Evolutionary conservation across 2,888 invertebrate species (phyloP), one percentile per base, ranked within the genome.

Genomic region (Sinopyrophorus schimmeli): DNA sequence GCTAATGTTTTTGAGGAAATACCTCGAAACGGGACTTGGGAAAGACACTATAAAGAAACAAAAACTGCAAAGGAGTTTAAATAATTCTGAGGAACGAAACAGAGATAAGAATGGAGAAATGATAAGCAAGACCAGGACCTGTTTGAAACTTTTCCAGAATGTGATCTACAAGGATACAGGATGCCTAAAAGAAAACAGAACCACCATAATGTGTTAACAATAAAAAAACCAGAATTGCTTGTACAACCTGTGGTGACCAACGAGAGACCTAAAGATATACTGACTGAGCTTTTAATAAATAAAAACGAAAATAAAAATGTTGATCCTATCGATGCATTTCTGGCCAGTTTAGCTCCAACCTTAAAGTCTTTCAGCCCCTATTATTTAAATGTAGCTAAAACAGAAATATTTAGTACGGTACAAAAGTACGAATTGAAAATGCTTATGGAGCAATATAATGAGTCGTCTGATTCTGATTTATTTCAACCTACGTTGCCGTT

Each of bases 331-430:
- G 54, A 55, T 30, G 54, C 53, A 6, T 55, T 55, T 47, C 30
- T 55, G 35, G 38, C 44, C 20, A 54, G 55, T 18, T 21, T 57
- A 30, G 53, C 51, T 21, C 46, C 54, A 20, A 54, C 53, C 15
- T 40, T 54, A 26, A 55, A 55, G 26, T 28, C 34, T 14, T 44
- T 54, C 4, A 35, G 15, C 16, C 50, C 53, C 1, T 51, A 48
- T 42, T 42, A 57, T 37, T 53, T 50, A 27, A 37, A 57, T 46
- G 30, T 55, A 21, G 57, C 53, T 5, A 57, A 57, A 53, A 47
- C 55, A 4, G 50, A 57, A 38, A 57, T 55, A 43, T 55, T 57
- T 47, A 34, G 42, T 1, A 34, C 38, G 2, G 50, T 57, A 14
- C 57, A 55, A 24, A 50, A 55, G 40, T 50, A 32, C 31, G 57